Evolutionary conservation across 2,888 invertebrate species (phyloP).

Genomic region (Strigamia maritima): DNA sequence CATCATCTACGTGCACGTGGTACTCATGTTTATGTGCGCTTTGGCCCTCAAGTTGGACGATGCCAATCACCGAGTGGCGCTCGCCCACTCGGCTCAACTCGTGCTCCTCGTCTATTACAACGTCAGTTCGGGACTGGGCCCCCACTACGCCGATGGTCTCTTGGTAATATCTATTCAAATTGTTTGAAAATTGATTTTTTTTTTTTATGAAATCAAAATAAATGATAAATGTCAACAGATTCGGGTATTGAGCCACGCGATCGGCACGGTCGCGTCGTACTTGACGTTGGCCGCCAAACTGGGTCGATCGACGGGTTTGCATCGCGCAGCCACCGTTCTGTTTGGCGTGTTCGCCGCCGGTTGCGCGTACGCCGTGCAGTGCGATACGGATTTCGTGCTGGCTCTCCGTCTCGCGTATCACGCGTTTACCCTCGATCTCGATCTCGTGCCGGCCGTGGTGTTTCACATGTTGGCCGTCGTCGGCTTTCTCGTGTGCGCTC

Average conservation of each 20-base stretch:
- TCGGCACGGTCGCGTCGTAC: constrained; percentile 24
- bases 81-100: constrained; percentile 26
- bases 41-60: constrained; percentile 36
- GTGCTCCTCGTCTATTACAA: constrained; percentile 30
- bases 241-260: constrained; percentile 5
- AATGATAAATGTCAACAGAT: no score
- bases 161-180: background rate
- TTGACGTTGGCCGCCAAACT: background rate
- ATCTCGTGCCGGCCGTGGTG: background rate
- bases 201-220: no score
- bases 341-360: constrained; percentile 36
- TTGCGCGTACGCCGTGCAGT: constrained; percentile 35
- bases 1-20: constrained; percentile 35
- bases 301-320: background rate
- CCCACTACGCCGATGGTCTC: constrained; percentile 36
- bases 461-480: constrained; percentile 37
- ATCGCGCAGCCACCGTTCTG: constrained; percentile 17
- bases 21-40: constrained; percentile 37
- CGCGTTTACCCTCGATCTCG: constrained; percentile 14
- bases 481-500: constrained; percentile 33
- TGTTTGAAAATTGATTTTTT: no score
- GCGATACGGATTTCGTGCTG: constrained; percentile 16
- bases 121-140: background rate
- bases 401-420: constrained; percentile 35
- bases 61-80: constrained; percentile 8